Evolutionary conservation across 2,113 vertebrate genomes (phyloP), one percentile per base, ranked within the genome.

Genomic region (Cranoglanis bouderius): DNA sequence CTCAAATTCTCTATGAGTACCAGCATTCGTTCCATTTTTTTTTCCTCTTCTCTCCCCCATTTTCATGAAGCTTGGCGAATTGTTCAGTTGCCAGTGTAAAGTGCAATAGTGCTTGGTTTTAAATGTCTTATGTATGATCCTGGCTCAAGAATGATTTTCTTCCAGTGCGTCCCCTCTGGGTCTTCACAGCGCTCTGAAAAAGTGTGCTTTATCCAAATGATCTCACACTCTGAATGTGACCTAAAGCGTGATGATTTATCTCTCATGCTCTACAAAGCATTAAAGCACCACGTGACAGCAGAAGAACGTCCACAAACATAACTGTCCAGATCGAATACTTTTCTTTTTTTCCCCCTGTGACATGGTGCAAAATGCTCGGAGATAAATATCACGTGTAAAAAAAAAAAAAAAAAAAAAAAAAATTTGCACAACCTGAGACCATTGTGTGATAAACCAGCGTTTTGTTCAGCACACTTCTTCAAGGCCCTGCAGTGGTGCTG

Each of bases 91-190:
- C 95, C 94, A 97, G 97, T 95, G 90, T 99, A 99, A 99, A 99
- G 98, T 99, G 98, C 98, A 98, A 97, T 95, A 99, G 98, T 99
- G 98, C 98, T 97, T 97, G 97, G 95, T 98, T 97, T 61, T 83
- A 40, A 95, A 86, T 86, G 95, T 94, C 92, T 90, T 90, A 91
- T 91, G 21, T 21, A 67, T 32, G 92, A 94, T 95, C 96, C 95
- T 21, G 90, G 83, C 46, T 89, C 84, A 40, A 80, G 67, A 88
- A 16, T 14, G 63, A 10, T 83, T 82, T 24, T 81, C 32, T 14
- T 51, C 51, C 89, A 63, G 87, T 87, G 92, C 94, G 93, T 94
- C 91, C 40, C 49, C 13, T 67, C 14, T 86, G 83, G 94, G 91
- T 92, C 93, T 93, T 51, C 74, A 38, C 55, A 80, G 82, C 18